Evolutionary conservation across 2,888 invertebrate species (phyloP).

Genomic region (Loripinus fragilis): DNA sequence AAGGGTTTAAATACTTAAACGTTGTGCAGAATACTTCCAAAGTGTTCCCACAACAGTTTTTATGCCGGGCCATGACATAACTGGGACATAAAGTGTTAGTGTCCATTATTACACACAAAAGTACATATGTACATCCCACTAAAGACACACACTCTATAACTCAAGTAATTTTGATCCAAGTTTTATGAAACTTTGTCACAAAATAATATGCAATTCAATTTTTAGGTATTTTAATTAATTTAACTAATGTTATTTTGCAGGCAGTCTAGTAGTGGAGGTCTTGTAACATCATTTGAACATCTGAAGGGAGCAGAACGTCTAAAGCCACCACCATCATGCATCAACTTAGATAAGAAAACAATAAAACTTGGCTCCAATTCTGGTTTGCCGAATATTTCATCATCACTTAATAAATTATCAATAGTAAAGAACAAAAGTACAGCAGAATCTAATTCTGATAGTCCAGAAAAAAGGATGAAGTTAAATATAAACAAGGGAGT

Average conservation of each 20-base stretch:
- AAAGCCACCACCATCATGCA: slow-evolving; percentile 76
- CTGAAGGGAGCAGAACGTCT: slow-evolving; percentile 56
- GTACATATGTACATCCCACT: too few species aligned
- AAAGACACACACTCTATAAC: too few species aligned
- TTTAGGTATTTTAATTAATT: too few species aligned
- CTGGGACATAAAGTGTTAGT: too few species aligned
- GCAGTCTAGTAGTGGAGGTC: slow-evolving; percentile 1
- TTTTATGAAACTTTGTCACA: too few species aligned
- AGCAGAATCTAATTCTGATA: background rate
- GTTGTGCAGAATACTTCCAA: too few species aligned
- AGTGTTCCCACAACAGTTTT: too few species aligned
- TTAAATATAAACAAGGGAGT: background rate
- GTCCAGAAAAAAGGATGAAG: background rate
- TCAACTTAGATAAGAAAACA: slow-evolving; percentile 73
- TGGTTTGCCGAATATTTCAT: slow-evolving; percentile 4
- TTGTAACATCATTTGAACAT: background rate
- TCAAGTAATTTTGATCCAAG: too few species aligned
- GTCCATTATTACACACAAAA: too few species aligned
- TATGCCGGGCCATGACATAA: too few species aligned
- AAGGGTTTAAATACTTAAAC: too few species aligned
- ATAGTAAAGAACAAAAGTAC: background rate
- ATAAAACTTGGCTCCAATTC: slow-evolving; percentile 66
- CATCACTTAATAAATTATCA: background rate
- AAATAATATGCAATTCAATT: too few species aligned
- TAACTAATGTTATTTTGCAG: slow-evolving; percentile 5